Evolutionary conservation across 2,113 vertebrate genomes (phyloP).

Genomic region (Spheniscus mendiculus): DNA sequence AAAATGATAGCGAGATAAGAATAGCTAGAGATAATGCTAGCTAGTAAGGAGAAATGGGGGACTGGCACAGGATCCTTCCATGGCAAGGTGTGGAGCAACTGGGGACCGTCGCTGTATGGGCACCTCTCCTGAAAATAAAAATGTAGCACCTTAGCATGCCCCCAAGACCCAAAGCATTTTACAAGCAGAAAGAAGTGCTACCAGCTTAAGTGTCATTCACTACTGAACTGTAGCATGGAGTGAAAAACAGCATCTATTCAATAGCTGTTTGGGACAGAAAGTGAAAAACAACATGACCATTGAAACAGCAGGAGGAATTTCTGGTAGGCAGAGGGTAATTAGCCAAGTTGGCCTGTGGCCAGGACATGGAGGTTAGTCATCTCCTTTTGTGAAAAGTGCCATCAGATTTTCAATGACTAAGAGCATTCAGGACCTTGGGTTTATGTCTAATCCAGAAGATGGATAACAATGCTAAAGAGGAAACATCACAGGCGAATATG

Average conservation of each 20-base stretch:
- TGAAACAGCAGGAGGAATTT: background rate
- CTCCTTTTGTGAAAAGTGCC: background rate
- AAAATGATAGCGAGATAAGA: background rate
- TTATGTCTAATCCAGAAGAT: background rate
- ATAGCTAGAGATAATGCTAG: background rate
- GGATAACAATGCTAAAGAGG: background rate
- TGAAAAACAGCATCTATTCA: background rate
- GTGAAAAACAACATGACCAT: background rate
- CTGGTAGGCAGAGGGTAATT: background rate
- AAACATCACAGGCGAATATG: conserved; percentile 28
- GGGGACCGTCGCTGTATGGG: fast-evolving
- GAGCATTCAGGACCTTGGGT: background rate
- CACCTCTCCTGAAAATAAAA: background rate
- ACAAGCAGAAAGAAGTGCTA: background rate
- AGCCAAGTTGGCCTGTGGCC: background rate
- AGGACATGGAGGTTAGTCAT: background rate
- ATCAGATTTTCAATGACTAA: background rate
- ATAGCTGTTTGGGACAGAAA: background rate
- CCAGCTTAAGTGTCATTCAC: background rate
- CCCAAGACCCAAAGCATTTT: background rate
- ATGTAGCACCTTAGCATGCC: background rate
- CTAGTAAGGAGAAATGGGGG: background rate
- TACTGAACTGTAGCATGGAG: background rate
- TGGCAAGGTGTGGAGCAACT: background rate
- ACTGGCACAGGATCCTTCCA: background rate